Evolutionary conservation across 2,888 invertebrate species (phyloP).

Genomic region (Eupelmus urozonus): DNA sequence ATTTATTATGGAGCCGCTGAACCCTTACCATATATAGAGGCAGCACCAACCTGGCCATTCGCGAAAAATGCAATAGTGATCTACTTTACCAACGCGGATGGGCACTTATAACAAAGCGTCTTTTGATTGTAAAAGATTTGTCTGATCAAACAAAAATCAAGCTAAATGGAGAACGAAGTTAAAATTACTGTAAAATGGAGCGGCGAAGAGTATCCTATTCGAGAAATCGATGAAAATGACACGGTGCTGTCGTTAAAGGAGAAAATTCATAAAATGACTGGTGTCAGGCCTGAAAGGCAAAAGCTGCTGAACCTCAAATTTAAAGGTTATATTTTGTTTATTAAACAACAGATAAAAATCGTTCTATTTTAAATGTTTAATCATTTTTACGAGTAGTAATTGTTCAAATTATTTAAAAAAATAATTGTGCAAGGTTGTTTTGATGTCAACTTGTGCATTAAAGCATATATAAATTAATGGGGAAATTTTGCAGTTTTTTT

Average conservation of each 20-base stretch:
- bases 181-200: constrained; percentile 93
- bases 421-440: not conserved
- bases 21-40: constrained; percentile 21
- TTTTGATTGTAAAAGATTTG: not conserved
- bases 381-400: too few species aligned
- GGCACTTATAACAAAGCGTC: constrained; percentile 13
- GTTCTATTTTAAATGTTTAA: constrained; percentile 13
- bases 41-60: constrained; percentile 22
- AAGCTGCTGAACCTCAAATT: constrained; percentile 94
- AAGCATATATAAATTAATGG: too few species aligned
- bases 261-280: constrained; percentile 91
- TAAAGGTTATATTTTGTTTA: constrained; percentile 83
- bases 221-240: constrained; percentile 86
- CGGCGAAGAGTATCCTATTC: constrained; percentile 91
- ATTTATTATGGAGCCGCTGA: not conserved
- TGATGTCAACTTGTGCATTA: too few species aligned
- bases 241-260: constrained; percentile 91
- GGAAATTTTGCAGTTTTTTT: too few species aligned
- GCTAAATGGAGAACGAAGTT: constrained; percentile 69
- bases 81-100: constrained; percentile 36
- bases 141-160: constrained; percentile 3
- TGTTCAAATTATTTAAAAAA: not conserved
- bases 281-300: constrained; percentile 94
- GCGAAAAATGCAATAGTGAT: not conserved
- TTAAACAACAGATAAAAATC: constrained; percentile 15